Evolutionary conservation across 2,113 vertebrate genomes (phyloP), one percentile per base, ranked within the genome.

Genomic region (Noturus placidus): DNA sequence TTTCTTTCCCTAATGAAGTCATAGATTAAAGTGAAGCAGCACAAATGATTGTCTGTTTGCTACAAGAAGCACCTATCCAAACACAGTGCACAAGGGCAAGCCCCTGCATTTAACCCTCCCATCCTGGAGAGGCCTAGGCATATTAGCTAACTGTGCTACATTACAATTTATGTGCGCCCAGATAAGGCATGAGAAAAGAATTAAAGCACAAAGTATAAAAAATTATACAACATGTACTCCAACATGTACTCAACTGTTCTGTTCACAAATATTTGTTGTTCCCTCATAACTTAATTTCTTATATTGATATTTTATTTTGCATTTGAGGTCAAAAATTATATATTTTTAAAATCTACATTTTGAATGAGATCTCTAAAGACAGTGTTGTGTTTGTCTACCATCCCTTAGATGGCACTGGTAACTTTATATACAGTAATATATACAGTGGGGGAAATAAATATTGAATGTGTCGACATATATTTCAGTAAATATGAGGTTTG

Each of bases 1-100:
- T 96, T 96, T 95, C 95, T 95, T 96, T 96, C 95, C 95, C 94
- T 94, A 95, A 96, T 96, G 94, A 95, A 95, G 94, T 95, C 92
- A 93, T 91, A 90, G 93, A 93, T 92, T 91, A 93, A 95, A 95
- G 94, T 94, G 90, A 95, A 93, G 92, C 86, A 79, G 88, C 90
- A 95, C 95, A 96, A 95, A 95, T 93, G 92, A 89, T 92, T 94
- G 94, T 93, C 92, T 95, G 94, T 95, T 93, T 94, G 93, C 92
- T 89, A 93, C 89, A 91, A 93, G 93, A 93, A 95, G 93, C 93
- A 95, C 93, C 81, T 96, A 96, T 95, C 93, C 95, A 96, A 97
- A 97, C 95, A 96, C 92, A 94, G 91, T 91, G 94, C 94, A 92
- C 89, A 89, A 94, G 91, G 92, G 91, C 92, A 93, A 92, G 90